Evolutionary conservation across 2,888 invertebrate species (phyloP), one percentile per base, ranked within the genome.

Genomic region (Lingula anatina): DNA sequence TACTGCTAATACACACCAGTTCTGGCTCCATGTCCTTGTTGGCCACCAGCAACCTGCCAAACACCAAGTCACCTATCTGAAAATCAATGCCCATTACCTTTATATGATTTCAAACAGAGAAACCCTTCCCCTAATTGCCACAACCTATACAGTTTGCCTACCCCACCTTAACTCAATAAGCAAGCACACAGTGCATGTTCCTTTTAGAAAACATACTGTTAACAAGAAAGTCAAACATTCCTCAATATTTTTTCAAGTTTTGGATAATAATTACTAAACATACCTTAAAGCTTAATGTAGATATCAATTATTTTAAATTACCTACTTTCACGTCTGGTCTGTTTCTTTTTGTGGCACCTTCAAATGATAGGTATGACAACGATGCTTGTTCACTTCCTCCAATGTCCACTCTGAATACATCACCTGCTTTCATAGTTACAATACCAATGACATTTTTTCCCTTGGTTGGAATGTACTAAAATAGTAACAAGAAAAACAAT

Each of bases 21-120:
- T 96, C 95, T 0, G 95, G 87, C 66, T 95, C 95, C 84, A 91
- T 89, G 72, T 94, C 91, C 66, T 87, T 87, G 68, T 87, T 88
- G 0, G 93, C 91, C 40, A 88, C 85, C 20, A 91, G 75, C 55
- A 95, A 80, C 76, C 86, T 87, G 0, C 88, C 90, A 73, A 87
- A 94, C 0, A 96, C 80, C 0, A 89, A 78, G 71, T 93, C 93
- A 0, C 94, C 94, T 9, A 88, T 81, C 78, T 81, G 58, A 5
- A 75, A 57, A 52, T 50, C 41, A 46, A 36, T n/a, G n/a, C n/a
- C n/a, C n/a, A n/a, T n/a, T n/a, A n/a, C n/a, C n/a, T n/a, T n/a
- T n/a, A n/a, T n/a, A n/a, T n/a, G n/a, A n/a, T n/a, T n/a, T n/a
- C n/a, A n/a, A n/a, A n/a, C n/a, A n/a, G n/a, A n/a, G n/a, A n/a